Base-by-base conservation (phyloP, 2,888 invertebrate species). In the Aelia acuminata region DNA sequence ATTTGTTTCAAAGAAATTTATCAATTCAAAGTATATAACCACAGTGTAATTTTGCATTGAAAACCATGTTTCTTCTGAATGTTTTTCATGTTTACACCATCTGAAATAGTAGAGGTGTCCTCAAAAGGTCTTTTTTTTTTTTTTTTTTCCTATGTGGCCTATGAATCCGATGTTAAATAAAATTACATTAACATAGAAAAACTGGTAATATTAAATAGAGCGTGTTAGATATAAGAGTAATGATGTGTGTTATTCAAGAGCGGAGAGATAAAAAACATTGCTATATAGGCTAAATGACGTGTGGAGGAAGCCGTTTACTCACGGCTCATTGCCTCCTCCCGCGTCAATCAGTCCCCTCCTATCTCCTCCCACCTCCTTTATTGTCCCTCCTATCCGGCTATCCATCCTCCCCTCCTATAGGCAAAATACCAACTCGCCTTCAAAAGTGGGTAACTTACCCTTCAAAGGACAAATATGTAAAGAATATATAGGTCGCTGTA, bases 281-380 rank as follows among this genome's bases (percentile, higher is more conserved):
- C 39, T 26, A 84, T 84, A 84, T 57, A 84, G 50, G 63, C 53
- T 88, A 88, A 88, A 88, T 88, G 88, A 88, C 88, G 88, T 84
- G 88, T 88, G 88, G 35, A 43, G 88, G 84, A 75, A 80, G 57
- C 84, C 50, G 48, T 11, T 84, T 84, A 53, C 84, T 84, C 84
- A 88, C 88, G 84, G 88, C 50, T 84, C 88, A 88, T 88, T 88
- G 50, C 88, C 53, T 26, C 43, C 35, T 57, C 39, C 88, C 26
- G 11, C 87, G 53, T 87, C 87, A 87, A 87, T 87, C 87, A 87
- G 50, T 86, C 47, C 48, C 8, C 35, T 31, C 49, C 84, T 48
- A 48, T 50, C 84, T 84, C 20, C 31, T 31, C 11, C 39, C 11
- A 13, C 18, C 47, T 80, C 80, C 39, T 80, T 80, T 43, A 47